Evolutionary conservation across 2,888 invertebrate genomes (phyloP), one percentile per base, ranked within the genome.

Genomic region (Allolobophora icterica): DNA sequence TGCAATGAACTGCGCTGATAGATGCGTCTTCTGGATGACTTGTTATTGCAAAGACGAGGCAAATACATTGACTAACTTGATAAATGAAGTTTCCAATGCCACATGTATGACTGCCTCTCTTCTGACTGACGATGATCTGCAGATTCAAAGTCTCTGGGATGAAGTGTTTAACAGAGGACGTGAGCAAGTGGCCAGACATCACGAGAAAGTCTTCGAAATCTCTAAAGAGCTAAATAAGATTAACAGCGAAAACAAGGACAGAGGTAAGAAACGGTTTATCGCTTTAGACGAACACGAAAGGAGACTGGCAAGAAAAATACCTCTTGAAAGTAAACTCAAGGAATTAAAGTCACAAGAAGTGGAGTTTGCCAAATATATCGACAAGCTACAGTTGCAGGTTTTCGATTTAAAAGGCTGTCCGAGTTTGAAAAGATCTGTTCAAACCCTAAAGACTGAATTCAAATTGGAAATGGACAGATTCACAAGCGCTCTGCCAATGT

Each of bases 401-500:
- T 38, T 35, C 33, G 33, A 84, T 35, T 21, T 90, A 34, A 42
- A 71, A 35, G 45, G 33, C 38, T n/a, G 33, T 21, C 17, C 42
- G 21, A 45, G 84, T 24, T 42, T 40, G 24, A 33, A 84, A 17
- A 35, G 30, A 89, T 30, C 91, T 40, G 34, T 84, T 24, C n/a
- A 71, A 30, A n/a, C 92, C 33, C 40, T 94, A 13, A 90, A 92
- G 34, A 93, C 92, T 35, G 91, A 89, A 6, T 94, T 94, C 91
- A 93, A 93, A 17, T 91, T 93, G 34, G 95, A 95, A 91, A 93
- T 93, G 89, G 42, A 90, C 4, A 92, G 94, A 83, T 92, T 94
- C 4, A 90, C 91, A 30, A 91, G 90, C 42, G 93, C 93, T n/a
- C 92, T 94, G 11, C 95, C 95, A 21, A 95, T 95, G 90, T 95